Base-by-base conservation (phyloP, 2,113 vertebrate genomes). In the Phylloscopus trochiloides region DNA sequence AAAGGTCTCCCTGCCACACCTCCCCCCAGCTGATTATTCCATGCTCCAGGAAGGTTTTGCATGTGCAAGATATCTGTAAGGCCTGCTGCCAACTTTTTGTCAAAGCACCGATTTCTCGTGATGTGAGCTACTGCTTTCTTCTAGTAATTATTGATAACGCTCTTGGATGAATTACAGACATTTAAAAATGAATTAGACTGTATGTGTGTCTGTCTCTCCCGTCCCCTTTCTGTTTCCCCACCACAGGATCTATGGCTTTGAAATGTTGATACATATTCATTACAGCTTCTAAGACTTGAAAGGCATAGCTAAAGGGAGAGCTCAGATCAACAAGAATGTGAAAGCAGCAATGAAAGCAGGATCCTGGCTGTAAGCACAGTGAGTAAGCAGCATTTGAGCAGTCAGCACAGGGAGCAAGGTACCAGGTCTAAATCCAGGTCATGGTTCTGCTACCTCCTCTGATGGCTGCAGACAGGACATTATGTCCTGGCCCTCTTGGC, bases 241-340 rank as follows among this genome's bases (percentile, higher is more conserved):
- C 90, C 79, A 86, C 79, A 68, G 91, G 88, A 94, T 95, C 92
- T 85, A 63, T 16, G 57, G 83, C 93, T 97, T 95, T 97, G 94
- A 96, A 97, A 95, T 90, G 82, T 78, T 95, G 95, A 96, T 97
- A 96, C 88, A 91, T 96, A 96, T 97, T 97, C 92, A 97, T 97
- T 90, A 92, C 92, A 84, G 65, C 68, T 93, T 70, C 96, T 94
- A 40, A 6, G 42, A 95, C 86, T 87, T 94, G 88, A 95, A 97
- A 96, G 80, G 71, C 89, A 59, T 73, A 92, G 91, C 90, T 95
- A 88, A 96, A 94, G 91, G 82, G 88, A 97, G 79, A 93, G 71
- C 76, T 94, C 90, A 86, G 89, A 95, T 94, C 86, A 94, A 94
- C 89, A 90, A 45, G 93, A 55, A 92, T 86, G 85, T 68, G 63